A percentile compares a stretch with the other conserved stretches of the same genome.
These are phyloP conservation scores for Metopolophium dirhodum DNA, from an alignment of 1,140 invertebrate genomes.

Conservation along the genomic window DNA sequence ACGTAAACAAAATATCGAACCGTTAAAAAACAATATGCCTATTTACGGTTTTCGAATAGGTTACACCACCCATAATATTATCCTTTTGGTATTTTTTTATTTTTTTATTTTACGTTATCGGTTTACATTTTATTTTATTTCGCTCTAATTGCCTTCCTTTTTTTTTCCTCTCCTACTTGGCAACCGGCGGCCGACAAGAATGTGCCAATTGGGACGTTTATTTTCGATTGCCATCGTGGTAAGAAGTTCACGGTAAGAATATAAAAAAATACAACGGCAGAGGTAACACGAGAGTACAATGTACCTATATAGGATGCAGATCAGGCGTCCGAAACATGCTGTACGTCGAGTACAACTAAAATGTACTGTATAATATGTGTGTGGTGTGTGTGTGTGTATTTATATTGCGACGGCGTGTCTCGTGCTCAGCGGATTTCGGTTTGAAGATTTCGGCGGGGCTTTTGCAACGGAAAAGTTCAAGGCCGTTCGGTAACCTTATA, in stretches of 20 bases:
- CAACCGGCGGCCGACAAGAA: conserved; percentile 45
- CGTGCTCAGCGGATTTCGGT: neutral
- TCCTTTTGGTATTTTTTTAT: neutral
- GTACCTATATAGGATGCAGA: neutral
- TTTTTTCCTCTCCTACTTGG: conserved; percentile 42
- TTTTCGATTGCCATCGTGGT: conserved; percentile 44
- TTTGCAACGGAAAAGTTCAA: conserved; percentile 45
- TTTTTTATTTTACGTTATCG: neutral
- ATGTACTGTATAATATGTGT: neutral
- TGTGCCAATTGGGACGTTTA: conserved; percentile 57
- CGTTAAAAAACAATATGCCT: neutral
- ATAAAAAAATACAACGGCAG: neutral
- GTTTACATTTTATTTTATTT: neutral
- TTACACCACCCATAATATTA: neutral
- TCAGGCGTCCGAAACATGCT: neutral
- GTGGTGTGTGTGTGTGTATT: neutral
- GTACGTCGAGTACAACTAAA: neutral
- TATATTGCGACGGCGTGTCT: neutral
- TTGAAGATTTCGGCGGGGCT: neutral
- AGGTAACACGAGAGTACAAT: conserved; percentile 37
- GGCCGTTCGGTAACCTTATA: conserved; percentile 25
- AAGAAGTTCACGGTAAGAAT: conserved; percentile 50
- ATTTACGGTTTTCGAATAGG: neutral
- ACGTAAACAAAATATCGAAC: neutral
- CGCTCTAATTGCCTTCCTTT: neutral